These are phyloP conservation scores for Psilopsiagon aymara DNA, from an alignment of 2,113 vertebrate genomes.

Conservation along the genomic window DNA sequence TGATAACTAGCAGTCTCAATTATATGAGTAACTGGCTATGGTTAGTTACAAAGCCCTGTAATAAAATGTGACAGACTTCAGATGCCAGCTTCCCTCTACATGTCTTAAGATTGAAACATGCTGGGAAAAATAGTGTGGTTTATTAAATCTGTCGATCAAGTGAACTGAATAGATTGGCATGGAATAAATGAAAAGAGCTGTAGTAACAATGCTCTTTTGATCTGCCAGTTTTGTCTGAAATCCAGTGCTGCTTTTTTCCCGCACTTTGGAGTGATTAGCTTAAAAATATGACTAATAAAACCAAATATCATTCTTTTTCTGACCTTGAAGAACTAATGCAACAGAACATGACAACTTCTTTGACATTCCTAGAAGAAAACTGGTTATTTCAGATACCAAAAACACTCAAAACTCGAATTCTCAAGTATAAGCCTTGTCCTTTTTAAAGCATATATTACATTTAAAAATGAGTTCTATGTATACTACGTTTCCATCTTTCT, in stretches of 20 bases:
- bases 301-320: neutral
- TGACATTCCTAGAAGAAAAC: neutral
- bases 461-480: neutral
- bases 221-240: neutral
- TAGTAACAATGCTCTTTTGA: neutral
- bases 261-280: neutral
- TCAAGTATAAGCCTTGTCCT: neutral
- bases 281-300: neutral
- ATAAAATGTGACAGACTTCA: neutral
- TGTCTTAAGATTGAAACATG: neutral
- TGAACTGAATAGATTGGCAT: neutral
- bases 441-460: neutral
- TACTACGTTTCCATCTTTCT: neutral
- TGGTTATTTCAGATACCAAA: constrained; percentile 11
- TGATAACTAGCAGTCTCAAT: neutral
- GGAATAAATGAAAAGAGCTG: neutral
- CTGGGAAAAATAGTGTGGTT: neutral
- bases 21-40: neutral
- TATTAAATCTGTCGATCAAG: neutral
- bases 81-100: neutral
- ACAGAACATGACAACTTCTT: neutral
- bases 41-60: neutral
- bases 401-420: constrained; percentile 25
- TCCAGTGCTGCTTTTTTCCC: neutral
- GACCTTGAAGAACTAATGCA: constrained; percentile 12